A percentile compares a stretch with the other conserved stretches of the same genome.
Evolutionary conservation across 2,113 vertebrate genomes (phyloP).

Genomic region (Anoplopoma fimbria): DNA sequence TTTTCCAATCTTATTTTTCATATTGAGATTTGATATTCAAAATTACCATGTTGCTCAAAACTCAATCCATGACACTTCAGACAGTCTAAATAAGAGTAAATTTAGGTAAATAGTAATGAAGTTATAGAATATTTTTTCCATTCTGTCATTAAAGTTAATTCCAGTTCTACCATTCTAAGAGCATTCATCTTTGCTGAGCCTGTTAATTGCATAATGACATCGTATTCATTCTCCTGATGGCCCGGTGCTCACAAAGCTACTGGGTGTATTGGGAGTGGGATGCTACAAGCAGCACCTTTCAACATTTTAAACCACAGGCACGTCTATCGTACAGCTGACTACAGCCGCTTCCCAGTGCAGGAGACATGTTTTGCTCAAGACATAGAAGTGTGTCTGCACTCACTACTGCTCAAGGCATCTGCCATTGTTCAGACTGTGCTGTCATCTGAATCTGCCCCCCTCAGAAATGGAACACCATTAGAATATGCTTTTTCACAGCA

Average conservation of each 20-base stretch:
- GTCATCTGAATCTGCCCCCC: conserved; percentile 31
- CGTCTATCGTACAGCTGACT: neutral
- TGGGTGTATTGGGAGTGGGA: neutral
- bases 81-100: neutral
- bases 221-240: neutral
- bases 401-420: conserved; percentile 19
- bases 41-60: too few relatives aligned
- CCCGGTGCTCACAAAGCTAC: neutral
- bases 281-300: neutral
- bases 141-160: neutral
- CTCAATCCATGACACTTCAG: neutral
- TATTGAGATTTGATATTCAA: too few relatives aligned
- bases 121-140: neutral
- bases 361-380: conserved; percentile 3
- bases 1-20: too few relatives aligned
- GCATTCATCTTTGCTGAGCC: neutral
- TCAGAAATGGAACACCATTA: conserved; percentile 33
- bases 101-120: too few relatives aligned
- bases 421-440: conserved; percentile 32
- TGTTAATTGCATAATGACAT: neutral
- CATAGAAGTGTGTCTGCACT: conserved; percentile 11
- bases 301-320: neutral
- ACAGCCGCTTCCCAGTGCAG: neutral
- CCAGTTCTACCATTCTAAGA: neutral
- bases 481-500: conserved; percentile 20